Percentiles rank a stretch among this genome's conserved stretches.
Evolutionary conservation across 2,113 vertebrate genomes (phyloP).

Genomic region (Sigmodon hispidus): DNA sequence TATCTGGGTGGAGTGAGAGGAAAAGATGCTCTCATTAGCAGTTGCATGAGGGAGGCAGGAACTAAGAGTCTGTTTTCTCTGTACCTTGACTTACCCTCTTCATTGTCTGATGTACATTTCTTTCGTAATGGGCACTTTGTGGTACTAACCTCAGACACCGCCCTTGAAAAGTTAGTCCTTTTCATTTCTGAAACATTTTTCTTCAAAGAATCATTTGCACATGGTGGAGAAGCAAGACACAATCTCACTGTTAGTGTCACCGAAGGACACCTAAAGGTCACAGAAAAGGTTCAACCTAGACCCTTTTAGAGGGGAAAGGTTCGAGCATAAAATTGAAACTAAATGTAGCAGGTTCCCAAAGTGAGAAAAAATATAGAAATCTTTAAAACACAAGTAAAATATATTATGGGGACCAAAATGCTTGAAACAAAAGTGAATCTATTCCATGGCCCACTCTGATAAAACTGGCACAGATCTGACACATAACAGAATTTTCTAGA

Average conservation of each 20-base stretch:
- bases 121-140: neutral
- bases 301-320: too few species aligned
- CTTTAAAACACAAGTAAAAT: neutral
- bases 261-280: neutral
- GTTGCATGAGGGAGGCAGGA: accelerated
- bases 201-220: neutral
- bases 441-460: neutral
- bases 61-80: neutral
- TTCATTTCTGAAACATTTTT: neutral
- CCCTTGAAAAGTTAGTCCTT: neutral
- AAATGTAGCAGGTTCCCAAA: neutral
- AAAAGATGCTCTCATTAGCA: neutral
- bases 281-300: neutral
- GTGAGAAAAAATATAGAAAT: neutral
- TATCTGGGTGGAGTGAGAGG: neutral
- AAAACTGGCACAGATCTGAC: neutral
- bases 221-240: neutral
- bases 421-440: neutral
- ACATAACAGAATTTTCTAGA: neutral
- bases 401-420: neutral
- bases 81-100: neutral
- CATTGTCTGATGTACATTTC: neutral
- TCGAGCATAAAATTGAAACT: neutral
- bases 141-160: neutral
- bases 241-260: neutral